Conservation (phyloP, 2,113 vertebrate genomes). For the Sialia sialis region DNA sequence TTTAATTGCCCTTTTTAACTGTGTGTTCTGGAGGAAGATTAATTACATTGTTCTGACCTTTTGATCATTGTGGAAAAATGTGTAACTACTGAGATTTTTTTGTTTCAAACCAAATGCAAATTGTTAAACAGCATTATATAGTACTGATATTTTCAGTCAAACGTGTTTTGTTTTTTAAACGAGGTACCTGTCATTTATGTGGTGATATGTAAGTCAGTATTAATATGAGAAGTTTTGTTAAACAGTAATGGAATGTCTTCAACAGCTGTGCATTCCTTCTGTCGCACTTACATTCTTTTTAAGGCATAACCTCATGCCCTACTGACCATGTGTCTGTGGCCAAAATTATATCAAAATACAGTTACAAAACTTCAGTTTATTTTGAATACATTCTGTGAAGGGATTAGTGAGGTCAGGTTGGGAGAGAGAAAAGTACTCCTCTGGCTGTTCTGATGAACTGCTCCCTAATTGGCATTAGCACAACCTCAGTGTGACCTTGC, state of each 20-base stretch:
- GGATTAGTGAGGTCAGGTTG: neutral
- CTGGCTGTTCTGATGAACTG: neutral
- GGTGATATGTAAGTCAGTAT: neutral
- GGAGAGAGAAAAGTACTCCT: neutral
- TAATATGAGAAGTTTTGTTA: neutral
- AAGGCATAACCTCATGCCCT: neutral
- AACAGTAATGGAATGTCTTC: neutral
- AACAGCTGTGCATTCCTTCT: neutral
- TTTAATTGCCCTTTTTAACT: neutral
- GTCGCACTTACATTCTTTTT: neutral
- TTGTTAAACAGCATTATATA: neutral
- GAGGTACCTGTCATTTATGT: accelerated
- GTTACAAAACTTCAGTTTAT: neutral
- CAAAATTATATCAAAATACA: neutral
- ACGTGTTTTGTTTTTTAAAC: neutral
- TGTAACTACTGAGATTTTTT: neutral
- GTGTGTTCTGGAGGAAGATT: neutral
- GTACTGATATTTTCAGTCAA: neutral
- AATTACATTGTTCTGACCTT: neutral
- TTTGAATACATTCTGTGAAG: neutral
- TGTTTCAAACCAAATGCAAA: neutral
- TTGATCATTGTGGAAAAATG: neutral
- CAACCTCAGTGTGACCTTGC: neutral
- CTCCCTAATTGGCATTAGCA: neutral
- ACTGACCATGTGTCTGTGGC: neutral